Conservation (phyloP, 2,797 vertebrate genomes). For the Typhlichthys subterraneus region DNA sequence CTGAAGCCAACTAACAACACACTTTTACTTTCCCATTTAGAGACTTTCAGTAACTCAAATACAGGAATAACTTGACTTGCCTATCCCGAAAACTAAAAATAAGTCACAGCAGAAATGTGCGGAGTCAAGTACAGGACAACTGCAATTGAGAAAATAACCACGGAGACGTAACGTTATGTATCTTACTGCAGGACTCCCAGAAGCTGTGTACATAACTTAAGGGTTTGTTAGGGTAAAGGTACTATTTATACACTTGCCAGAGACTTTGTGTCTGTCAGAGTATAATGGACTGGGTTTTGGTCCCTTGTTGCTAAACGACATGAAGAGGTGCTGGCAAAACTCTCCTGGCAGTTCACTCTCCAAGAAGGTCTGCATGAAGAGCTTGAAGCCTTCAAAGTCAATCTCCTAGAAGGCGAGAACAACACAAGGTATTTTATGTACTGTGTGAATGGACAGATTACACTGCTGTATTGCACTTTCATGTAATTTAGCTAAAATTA, state of each 20-base stretch:
- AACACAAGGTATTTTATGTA: background rate
- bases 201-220: conserved; percentile 2
- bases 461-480: background rate
- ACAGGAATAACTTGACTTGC: background rate
- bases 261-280: conserved; percentile 83
- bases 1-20: background rate
- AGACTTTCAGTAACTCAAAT: background rate
- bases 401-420: conserved; percentile 78
- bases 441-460: background rate
- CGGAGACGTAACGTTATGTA: background rate
- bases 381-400: conserved; percentile 92
- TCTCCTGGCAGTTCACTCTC: conserved; percentile 90
- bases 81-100: too few relatives aligned
- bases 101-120: too few relatives aligned
- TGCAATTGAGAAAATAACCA: background rate
- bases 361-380: conserved; percentile 95
- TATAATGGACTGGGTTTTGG: conserved; percentile 82
- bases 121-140: too few relatives aligned
- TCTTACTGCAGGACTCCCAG: conserved; percentile 18
- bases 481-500: background rate
- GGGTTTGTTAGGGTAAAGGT: conserved; percentile 10
- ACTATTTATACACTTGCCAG: conserved; percentile 77
- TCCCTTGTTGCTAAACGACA: conserved; percentile 90
- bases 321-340: conserved; percentile 90
- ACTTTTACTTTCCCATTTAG: too few relatives aligned